Evolutionary conservation across 2,797 vertebrate genomes (phyloP).

Genomic region (Monodelphis domestica): DNA sequence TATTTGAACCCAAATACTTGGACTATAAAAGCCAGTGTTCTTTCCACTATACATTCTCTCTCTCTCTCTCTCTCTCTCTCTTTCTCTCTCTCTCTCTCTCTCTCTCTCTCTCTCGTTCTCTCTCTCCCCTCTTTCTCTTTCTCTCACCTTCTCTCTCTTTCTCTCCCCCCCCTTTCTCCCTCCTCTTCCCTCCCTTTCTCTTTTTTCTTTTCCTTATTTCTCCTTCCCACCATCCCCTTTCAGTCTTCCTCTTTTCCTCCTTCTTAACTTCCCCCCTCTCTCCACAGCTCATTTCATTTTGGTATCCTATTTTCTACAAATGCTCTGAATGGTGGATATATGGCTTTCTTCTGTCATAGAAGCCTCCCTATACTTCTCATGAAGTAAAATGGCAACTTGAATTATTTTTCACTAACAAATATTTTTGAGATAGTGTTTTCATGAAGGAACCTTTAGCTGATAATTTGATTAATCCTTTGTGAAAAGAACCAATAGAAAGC

Average conservation of each 20-base stretch:
- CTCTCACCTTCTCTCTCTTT: not conserved
- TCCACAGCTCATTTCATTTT: not conserved
- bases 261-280: not conserved
- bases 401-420: not conserved
- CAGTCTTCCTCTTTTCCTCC: not conserved
- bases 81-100: too few species aligned
- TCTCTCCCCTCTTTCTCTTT: too few species aligned
- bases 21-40: not conserved
- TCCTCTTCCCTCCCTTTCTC: not conserved
- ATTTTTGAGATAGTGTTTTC: not conserved
- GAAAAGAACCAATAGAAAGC: not conserved
- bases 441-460: not conserved
- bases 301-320: not conserved
- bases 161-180: too few species aligned
- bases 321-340: too few species aligned
- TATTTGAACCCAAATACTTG: not conserved
- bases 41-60: not conserved
- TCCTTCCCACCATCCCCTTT: not conserved
- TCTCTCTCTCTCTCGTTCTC: too few species aligned
- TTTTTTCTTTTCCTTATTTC: not conserved
- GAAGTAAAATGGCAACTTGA: fast-evolving
- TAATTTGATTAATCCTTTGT: not conserved
- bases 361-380: not conserved
- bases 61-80: too few species aligned
- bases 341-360: not conserved